Percentiles rank a stretch among this genome's conserved stretches.
These are phyloP conservation scores for Tribolium castaneum DNA, from an alignment of 1,140 invertebrate genomes.

Conservation along the genomic window DNA sequence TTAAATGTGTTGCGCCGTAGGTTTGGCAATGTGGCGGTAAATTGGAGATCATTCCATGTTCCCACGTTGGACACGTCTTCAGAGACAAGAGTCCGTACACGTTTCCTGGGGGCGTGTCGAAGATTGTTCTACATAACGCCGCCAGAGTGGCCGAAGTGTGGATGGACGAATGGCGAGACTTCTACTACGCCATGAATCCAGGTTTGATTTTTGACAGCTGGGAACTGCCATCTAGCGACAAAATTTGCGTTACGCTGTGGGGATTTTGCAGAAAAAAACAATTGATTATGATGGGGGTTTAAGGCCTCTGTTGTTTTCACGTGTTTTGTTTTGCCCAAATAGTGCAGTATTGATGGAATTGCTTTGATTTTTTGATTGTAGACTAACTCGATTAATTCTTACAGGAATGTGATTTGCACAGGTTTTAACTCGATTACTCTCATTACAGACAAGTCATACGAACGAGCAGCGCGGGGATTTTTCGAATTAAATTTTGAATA, in stretches of 20 bases:
- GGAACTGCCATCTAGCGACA: neutral
- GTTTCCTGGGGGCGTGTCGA: conserved; percentile 98
- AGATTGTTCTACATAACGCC: conserved; percentile 97
- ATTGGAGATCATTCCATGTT: conserved; percentile 96
- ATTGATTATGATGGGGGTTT: neutral
- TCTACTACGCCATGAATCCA: conserved; percentile 99
- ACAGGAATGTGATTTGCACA: conserved; percentile 21
- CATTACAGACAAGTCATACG: neutral
- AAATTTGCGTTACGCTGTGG: neutral
- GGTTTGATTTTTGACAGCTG: conserved; percentile 73
- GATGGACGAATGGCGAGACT: conserved; percentile 99
- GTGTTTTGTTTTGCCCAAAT: neutral
- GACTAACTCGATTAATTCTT: conserved; percentile 25
- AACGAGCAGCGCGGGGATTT: neutral
- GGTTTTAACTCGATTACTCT: neutral
- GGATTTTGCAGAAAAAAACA: neutral
- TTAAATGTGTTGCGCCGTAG: conserved; percentile 65
- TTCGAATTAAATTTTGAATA: neutral
- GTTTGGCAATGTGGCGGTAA: conserved; percentile 98
- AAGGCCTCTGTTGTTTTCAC: neutral
- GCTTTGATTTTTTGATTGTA: neutral
- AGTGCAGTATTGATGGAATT: conserved; percentile 8
- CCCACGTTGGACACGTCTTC: conserved; percentile 98
- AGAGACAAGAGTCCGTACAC: conserved; percentile 99
- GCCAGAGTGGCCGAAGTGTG: conserved; percentile 96